phyloP scores from a whole-genome alignment of 2,888 invertebrate species.

The Dryomyza anilis region DNA sequence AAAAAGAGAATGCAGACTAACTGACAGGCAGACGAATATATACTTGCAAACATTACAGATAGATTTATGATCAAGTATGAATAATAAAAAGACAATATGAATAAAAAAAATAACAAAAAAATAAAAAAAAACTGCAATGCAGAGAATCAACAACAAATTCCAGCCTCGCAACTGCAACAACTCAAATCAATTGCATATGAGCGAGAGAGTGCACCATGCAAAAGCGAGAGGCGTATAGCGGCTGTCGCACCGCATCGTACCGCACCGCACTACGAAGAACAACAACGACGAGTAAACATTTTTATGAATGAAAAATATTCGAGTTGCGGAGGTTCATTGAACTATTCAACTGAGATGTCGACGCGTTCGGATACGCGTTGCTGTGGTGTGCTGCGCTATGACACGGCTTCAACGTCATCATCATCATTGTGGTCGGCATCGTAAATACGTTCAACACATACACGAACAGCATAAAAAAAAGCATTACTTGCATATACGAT shows the following conservation, averaged over 20 bases:
- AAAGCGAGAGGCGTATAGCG: background rate
- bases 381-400: too few species aligned
- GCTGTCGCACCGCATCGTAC: background rate
- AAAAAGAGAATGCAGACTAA: too few species aligned
- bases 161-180: background rate
- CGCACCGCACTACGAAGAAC: slow-evolving; percentile 27
- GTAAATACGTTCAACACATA: background rate
- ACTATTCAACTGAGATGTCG: slow-evolving; percentile 34
- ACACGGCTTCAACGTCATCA: too few species aligned
- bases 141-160: background rate
- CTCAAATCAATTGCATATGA: background rate
- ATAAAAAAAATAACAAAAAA: background rate
- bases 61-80: too few species aligned
- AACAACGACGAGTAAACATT: slow-evolving; percentile 49
- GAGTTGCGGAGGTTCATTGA: slow-evolving; percentile 47
- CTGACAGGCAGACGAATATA: too few species aligned
- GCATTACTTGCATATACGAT: background rate
- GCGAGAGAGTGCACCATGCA: background rate
- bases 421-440: background rate
- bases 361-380: slow-evolving; percentile 4
- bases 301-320: slow-evolving; percentile 54
- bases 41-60: too few species aligned
- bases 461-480: background rate
- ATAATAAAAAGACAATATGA: too few species aligned
- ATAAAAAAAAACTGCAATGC: background rate